Evolutionary conservation across 2,888 invertebrate genomes (phyloP).

Genomic region (Plagodis dolabraria): DNA sequence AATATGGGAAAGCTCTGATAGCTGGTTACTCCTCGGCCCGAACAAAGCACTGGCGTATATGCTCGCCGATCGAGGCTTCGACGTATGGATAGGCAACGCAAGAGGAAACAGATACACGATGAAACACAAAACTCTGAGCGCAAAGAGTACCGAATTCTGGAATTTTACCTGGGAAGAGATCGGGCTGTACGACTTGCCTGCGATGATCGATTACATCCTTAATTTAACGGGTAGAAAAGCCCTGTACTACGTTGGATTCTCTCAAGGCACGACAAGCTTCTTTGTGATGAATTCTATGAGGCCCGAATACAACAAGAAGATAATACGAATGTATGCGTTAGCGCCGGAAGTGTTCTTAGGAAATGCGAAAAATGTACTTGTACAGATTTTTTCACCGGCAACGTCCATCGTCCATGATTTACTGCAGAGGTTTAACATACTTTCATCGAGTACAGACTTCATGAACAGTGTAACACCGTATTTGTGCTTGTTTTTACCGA

Average conservation of each 20-base stretch:
- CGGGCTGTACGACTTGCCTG: constrained; percentile 88
- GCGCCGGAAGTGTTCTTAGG: constrained; percentile 70
- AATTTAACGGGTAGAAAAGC: constrained; percentile 72
- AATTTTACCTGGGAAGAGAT: constrained; percentile 89
- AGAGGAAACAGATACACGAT: constrained; percentile 87
- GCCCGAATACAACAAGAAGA: constrained; percentile 83
- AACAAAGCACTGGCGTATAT: constrained; percentile 86
- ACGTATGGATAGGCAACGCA: constrained; percentile 93
- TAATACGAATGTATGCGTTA: constrained; percentile 81
- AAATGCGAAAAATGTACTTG: constrained; percentile 35
- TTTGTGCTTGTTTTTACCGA: constrained; percentile 50
- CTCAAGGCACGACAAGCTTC: constrained; percentile 86
- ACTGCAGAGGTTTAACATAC: constrained; percentile 47
- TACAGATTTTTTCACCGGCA: constrained; percentile 58
- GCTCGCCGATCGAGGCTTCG: constrained; percentile 87
- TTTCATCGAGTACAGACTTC: constrained; percentile 51
- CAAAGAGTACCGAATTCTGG: constrained; percentile 58
- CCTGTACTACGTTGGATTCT: constrained; percentile 89
- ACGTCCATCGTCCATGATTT: constrained; percentile 47
- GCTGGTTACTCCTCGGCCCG: constrained; percentile 82
- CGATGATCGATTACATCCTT: constrained; percentile 87
- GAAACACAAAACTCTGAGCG: constrained; percentile 49
- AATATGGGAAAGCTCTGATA: constrained; percentile 79
- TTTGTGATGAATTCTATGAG: constrained; percentile 82
- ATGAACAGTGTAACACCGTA: constrained; percentile 52